Base-by-base conservation (phyloP, 1,140 invertebrate genomes). In the Caenorhabditis brenneri region DNA sequence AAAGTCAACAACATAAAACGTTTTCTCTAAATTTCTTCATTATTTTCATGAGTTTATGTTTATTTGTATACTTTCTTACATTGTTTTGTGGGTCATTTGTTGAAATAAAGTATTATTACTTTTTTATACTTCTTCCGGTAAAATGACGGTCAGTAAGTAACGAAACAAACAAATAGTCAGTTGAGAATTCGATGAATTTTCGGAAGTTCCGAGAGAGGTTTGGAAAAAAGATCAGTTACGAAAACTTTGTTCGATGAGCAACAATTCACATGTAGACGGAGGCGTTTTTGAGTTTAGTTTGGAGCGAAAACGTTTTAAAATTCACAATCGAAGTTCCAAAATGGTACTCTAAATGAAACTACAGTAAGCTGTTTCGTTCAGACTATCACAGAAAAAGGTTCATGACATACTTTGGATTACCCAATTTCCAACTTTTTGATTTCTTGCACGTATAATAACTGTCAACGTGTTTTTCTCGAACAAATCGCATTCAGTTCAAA, bases 221-320 rank as follows among this genome's bases (percentile, higher is more conserved):
- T 74, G 33, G 16, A 74, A n/a, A 74, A 46, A 39, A 42, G 65
- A 74, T 74, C 65, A 74, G 36, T 74, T 74, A 2, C 65, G 36
- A 42, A 65, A 65, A n/a, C n/a, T n/a, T 33, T 19, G 6, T 19
- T 42, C 39, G 5, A 12, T 22, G 58, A 36, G 12, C 58, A 65
- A 65, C 9, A 65, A n/a, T 65, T n/a, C 19, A 9, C 12, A 27
- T 10, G 24, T 55, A 10, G 3, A 10, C 10, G 39, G 12, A 12
- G 39, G 12, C 12, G 39, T 42, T 42, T 42, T 42, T 42, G 39
- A 6, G 39, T 42, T 12, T 42, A 42, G 39, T 42, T 42, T 42
- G 39, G 39, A 12, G 39, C 12, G 5, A 42, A 42, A 42, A 5
- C 12, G 39, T 42, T 42, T 12, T 42, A 42, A 42, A 6, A n/a